These are phyloP conservation scores for Melanostoma mellinum DNA, from an alignment of 2,888 invertebrate species.

Conservation along the genomic window DNA sequence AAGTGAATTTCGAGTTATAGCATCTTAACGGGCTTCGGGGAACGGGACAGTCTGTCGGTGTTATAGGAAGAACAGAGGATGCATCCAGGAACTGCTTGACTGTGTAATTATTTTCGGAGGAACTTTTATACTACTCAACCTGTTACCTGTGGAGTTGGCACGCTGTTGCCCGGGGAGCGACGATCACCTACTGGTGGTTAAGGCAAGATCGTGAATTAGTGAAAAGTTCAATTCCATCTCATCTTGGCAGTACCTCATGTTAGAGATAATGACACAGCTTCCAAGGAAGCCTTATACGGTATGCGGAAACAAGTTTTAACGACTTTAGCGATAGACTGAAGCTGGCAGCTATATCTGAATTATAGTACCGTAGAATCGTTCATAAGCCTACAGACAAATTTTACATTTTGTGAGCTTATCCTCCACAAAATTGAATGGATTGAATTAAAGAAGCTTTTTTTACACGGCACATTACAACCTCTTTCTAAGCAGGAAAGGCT, in stretches of 20 bases:
- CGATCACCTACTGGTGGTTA: constrained; percentile 46
- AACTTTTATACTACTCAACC: constrained; percentile 57
- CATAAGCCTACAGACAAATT: background rate
- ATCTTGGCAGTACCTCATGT: constrained; percentile 48
- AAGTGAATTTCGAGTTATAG: constrained; percentile 69
- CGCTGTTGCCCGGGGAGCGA: constrained; percentile 42
- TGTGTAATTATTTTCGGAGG: constrained; percentile 69
- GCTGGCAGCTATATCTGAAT: constrained; percentile 23
- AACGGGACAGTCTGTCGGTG: constrained; percentile 32
- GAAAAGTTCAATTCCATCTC: constrained; percentile 49
- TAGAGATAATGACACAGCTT: constrained; percentile 57
- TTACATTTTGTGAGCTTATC: background rate
- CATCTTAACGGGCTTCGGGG: constrained; percentile 58
- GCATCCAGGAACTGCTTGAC: constrained; percentile 66
- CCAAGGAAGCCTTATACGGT: constrained; percentile 58
- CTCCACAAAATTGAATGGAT: no score
- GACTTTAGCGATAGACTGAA: constrained; percentile 35
- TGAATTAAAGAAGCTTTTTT: no score
- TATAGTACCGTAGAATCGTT: constrained; percentile 26
- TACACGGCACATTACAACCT: no score
- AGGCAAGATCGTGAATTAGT: constrained; percentile 39
- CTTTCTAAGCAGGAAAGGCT: no score
- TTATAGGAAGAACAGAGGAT: constrained; percentile 64
- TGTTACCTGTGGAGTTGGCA: constrained; percentile 50
- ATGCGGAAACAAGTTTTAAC: constrained; percentile 60